A percentile compares a stretch with the other conserved stretches of the same genome.
Conservation (phyloP, 2,113 vertebrate species). For the Emydocephalus ijimae region DNA sequence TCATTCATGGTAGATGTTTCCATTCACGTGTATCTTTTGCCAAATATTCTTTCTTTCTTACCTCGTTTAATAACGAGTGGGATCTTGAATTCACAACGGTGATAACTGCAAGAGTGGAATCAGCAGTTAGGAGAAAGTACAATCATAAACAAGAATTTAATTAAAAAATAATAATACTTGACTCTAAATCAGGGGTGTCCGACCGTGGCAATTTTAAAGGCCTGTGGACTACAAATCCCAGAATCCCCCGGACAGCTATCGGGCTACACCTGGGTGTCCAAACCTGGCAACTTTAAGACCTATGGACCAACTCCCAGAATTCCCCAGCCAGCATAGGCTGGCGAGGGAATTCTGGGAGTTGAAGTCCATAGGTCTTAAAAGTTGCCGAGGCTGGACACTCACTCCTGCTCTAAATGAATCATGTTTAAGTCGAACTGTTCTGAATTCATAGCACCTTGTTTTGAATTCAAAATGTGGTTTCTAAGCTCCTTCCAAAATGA, state of each 20-base stretch:
- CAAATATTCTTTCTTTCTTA: conserved; percentile 60
- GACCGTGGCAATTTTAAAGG: neutral
- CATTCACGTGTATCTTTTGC: neutral
- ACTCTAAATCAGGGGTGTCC: neutral
- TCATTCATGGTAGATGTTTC: too few species aligned
- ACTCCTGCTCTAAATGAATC: neutral
- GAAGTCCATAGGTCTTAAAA: too few species aligned
- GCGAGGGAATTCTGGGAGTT: too few species aligned
- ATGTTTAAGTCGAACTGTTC: neutral
- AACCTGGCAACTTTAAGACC: too few species aligned
- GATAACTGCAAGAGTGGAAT: conserved; percentile 82
- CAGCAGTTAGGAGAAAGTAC: neutral
- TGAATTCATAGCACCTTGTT: neutral
- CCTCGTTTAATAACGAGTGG: conserved; percentile 91
- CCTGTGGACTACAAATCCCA: neutral
- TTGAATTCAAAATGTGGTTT: neutral
- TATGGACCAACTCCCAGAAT: too few species aligned
- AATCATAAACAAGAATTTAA: neutral
- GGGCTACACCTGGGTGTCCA: neutral
- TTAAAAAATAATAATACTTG: neutral
- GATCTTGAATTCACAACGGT: conserved; percentile 99
- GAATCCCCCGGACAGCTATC: neutral
- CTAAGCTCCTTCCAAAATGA: neutral
- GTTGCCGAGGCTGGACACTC: too few species aligned
- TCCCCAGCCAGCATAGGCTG: too few species aligned